Percentiles rank a stretch among this genome's conserved stretches.
These are phyloP conservation scores for Acanthisitta chloris DNA, from an alignment of 2,113 vertebrate species.

Conservation along the genomic window DNA sequence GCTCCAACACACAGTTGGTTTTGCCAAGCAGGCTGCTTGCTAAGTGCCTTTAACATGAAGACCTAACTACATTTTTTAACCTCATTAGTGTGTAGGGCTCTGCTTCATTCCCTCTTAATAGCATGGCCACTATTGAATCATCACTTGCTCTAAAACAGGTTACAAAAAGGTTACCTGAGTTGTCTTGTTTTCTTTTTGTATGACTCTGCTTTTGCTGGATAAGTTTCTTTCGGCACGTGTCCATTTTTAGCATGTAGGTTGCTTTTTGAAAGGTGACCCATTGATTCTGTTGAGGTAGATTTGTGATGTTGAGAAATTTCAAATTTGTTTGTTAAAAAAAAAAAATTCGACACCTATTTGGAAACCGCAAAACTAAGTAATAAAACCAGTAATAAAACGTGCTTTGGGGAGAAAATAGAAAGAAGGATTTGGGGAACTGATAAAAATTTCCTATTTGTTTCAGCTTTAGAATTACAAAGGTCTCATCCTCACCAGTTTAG, in stretches of 20 bases:
- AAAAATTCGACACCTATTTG: not conserved
- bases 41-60: slow-evolving; percentile 70
- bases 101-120: slow-evolving; percentile 56
- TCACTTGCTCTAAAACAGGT: slow-evolving; percentile 45
- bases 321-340: not conserved
- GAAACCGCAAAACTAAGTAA: not conserved
- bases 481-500: not conserved
- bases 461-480: not conserved
- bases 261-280: not conserved
- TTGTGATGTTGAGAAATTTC: not conserved
- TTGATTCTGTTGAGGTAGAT: not conserved
- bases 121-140: slow-evolving; percentile 39
- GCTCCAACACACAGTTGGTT: slow-evolving; percentile 63
- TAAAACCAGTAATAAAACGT: not conserved
- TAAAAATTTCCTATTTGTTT: not conserved
- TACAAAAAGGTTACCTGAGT: slow-evolving; percentile 26
- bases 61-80: slow-evolving; percentile 69
- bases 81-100: slow-evolving; percentile 67
- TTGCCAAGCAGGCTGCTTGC: slow-evolving; percentile 64
- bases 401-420: not conserved
- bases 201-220: not conserved
- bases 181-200: slow-evolving; percentile 19
- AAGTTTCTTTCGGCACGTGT: not conserved
- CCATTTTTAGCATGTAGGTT: not conserved
- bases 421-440: not conserved